Conservation (phyloP, 1,140 invertebrate species). For the Solen grandis region DNA sequence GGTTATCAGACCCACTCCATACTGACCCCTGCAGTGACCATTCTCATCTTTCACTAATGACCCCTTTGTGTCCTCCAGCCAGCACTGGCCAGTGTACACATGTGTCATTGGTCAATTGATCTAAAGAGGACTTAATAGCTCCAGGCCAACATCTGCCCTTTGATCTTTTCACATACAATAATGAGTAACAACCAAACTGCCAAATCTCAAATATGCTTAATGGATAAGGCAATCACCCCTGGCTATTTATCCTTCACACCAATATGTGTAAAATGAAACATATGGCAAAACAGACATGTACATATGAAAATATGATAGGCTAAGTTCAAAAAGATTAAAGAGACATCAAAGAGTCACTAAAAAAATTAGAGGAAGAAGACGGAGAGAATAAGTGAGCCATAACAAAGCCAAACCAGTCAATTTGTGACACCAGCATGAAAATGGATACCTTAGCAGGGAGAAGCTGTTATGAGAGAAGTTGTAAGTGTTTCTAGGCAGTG, state of each 20-base stretch:
- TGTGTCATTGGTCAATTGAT: not conserved
- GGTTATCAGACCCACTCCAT: no score
- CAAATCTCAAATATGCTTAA: not conserved
- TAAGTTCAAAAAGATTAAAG: no score
- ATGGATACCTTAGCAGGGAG: conserved; percentile 10
- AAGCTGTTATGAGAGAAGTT: conserved; percentile 38
- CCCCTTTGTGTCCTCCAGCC: not conserved
- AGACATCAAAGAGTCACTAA: no score
- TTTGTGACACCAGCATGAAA: no score
- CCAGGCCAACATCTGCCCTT: not conserved
- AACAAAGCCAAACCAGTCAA: no score
- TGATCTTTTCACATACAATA: not conserved
- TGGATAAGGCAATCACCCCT: not conserved
- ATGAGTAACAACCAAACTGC: not conserved
- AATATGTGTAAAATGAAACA: not conserved
- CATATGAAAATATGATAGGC: no score
- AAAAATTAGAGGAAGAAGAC: no score
- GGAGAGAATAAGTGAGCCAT: no score
- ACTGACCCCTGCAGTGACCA: no score
- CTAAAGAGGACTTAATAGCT: not conserved
- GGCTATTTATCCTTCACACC: not conserved
- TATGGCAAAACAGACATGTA: not conserved
- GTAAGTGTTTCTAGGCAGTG: conserved; percentile 32
- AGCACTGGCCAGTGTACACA: not conserved
- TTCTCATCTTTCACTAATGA: no score